Percentiles rank a stretch among this genome's conserved stretches.
phyloP scores from a whole-genome alignment of 2,888 invertebrate genomes.

The Calameuta pallipes region DNA sequence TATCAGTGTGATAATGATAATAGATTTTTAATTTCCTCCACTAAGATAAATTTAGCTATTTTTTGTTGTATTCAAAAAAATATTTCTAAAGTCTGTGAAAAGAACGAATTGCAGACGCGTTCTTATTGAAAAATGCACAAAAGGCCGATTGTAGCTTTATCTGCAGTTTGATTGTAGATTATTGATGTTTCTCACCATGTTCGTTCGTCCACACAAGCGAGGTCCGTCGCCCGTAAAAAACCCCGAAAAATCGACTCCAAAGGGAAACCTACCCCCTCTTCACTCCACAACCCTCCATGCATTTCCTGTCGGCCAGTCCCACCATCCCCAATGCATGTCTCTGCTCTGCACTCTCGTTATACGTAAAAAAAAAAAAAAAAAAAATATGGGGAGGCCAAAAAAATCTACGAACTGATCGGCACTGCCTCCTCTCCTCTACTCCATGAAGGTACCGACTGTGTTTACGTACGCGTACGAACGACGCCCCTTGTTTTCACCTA shows the following conservation, averaged over 20 bases:
- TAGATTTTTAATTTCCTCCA: not conserved
- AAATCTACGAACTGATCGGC: slow-evolving; percentile 8
- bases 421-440: slow-evolving; percentile 13
- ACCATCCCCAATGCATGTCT: slow-evolving; percentile 47
- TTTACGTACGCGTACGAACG: not conserved
- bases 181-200: slow-evolving; percentile 65
- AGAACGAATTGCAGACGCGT: slow-evolving; percentile 22
- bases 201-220: slow-evolving; percentile 57
- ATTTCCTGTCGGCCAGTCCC: not conserved
- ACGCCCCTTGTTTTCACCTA: slow-evolving; percentile 44
- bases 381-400: slow-evolving; percentile 18
- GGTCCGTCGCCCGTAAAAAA: slow-evolving; percentile 59
- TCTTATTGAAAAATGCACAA: slow-evolving; percentile 64
- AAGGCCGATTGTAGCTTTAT: slow-evolving; percentile 64
- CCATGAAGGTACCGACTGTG: slow-evolving; percentile 2
- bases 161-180: slow-evolving; percentile 66
- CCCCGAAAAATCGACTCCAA: slow-evolving; percentile 64
- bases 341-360: slow-evolving; percentile 46
- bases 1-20: not conserved
- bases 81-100: slow-evolving; percentile 5
- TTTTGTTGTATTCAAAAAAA: slow-evolving; percentile 7
- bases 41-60: not conserved
- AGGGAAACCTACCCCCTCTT: slow-evolving; percentile 45
- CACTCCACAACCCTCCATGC: slow-evolving; percentile 22
- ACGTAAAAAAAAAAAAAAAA: slow-evolving; percentile 41